Conservation (phyloP, 1,140 invertebrate species). For the Drosophila murphyi region DNA sequence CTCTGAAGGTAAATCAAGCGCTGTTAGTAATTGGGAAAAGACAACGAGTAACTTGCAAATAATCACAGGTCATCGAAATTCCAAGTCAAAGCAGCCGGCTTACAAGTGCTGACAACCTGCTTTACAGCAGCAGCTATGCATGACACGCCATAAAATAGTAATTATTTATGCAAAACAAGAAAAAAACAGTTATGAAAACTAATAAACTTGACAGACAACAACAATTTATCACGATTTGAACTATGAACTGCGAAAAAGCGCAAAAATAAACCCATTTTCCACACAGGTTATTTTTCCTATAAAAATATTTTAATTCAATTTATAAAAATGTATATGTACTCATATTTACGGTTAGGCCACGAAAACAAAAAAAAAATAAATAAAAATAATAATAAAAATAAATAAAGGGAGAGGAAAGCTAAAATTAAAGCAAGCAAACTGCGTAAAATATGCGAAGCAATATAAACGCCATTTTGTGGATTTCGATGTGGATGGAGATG, state of each 20-base stretch:
- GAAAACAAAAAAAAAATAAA: slow-evolving; percentile 8
- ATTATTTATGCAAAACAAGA: slow-evolving; percentile 20
- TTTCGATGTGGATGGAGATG: not conserved
- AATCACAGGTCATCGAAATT: not conserved
- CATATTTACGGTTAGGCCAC: slow-evolving; percentile 22
- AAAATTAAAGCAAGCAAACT: slow-evolving; percentile 59
- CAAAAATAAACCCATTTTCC: not conserved
- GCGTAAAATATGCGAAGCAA: slow-evolving; percentile 58
- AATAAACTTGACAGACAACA: slow-evolving; percentile 22
- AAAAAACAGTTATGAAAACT: slow-evolving; percentile 27
- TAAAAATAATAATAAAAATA: slow-evolving; percentile 9
- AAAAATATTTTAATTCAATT: slow-evolving; percentile 45
- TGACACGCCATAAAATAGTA: slow-evolving; percentile 6
- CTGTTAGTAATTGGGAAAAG: not conserved
- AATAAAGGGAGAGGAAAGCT: slow-evolving; percentile 8
- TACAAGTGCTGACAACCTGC: slow-evolving; percentile 21
- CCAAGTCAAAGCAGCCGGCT: not conserved
- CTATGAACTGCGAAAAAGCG: slow-evolving; percentile 8
- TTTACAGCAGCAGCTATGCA: slow-evolving; percentile 7
- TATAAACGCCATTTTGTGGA: slow-evolving; percentile 60
- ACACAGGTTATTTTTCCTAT: slow-evolving; percentile 1
- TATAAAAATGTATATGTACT: slow-evolving; percentile 15
- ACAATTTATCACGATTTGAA: slow-evolving; percentile 24
- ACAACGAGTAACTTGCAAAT: not conserved
- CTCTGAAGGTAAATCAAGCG: too few species aligned